These are phyloP conservation scores for Mastomys natalensis DNA, from an alignment of 2,113 vertebrate species.

Conservation along the genomic window DNA sequence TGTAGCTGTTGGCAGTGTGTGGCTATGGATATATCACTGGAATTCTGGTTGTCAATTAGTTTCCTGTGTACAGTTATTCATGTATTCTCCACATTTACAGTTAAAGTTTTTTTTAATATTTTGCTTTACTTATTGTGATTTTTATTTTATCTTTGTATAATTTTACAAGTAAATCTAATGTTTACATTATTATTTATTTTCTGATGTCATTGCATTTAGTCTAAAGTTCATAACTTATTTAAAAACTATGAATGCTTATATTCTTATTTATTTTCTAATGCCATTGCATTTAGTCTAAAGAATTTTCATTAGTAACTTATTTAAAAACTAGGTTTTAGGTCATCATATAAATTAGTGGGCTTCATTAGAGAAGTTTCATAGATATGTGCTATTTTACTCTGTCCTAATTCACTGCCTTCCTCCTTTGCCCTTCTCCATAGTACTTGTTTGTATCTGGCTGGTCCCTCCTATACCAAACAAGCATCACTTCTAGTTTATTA, in stretches of 20 bases:
- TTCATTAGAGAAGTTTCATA: background rate
- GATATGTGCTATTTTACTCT: too few species aligned
- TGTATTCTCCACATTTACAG: background rate
- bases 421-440: too few species aligned
- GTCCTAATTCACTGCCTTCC: background rate
- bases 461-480: background rate
- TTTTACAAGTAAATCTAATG: background rate
- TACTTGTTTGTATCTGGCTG: background rate
- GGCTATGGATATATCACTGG: background rate
- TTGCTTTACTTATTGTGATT: background rate
- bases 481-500: background rate
- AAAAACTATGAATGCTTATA: background rate
- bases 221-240: background rate
- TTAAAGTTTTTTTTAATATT: background rate
- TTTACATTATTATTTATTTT: background rate
- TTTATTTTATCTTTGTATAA: background rate
- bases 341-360: too few species aligned
- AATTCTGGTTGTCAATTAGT: background rate
- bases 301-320: too few species aligned
- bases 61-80: background rate
- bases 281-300: too few species aligned
- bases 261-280: too few species aligned
- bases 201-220: background rate
- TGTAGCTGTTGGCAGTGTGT: background rate
- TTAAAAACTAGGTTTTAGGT: too few species aligned